A percentile compares a stretch with the other conserved stretches of the same genome.
Conservation (phyloP, 1,140 invertebrate genomes). For the Daktulosphaira vitifoliae region DNA sequence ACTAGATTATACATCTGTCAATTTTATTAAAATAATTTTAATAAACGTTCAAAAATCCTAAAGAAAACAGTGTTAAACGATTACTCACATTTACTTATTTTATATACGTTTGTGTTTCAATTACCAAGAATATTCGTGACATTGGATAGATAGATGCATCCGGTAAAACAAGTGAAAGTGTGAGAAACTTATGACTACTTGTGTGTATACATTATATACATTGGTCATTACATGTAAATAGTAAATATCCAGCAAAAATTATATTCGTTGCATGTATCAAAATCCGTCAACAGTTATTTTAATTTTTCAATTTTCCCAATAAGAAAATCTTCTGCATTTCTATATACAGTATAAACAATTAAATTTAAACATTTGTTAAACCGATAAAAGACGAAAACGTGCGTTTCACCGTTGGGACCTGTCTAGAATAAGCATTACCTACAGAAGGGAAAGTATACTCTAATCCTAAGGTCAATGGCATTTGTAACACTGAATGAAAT, state of each 20-base stretch:
- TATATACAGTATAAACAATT: too few species aligned
- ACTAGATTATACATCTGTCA: too few species aligned
- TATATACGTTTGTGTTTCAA: constrained; percentile 8
- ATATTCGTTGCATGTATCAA: too few species aligned
- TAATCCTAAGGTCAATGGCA: constrained; percentile 31
- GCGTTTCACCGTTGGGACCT: constrained; percentile 29
- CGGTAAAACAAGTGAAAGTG: constrained; percentile 30
- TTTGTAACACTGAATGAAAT: constrained; percentile 12
- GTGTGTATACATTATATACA: too few species aligned
- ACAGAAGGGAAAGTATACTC: constrained; percentile 31
- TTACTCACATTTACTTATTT: too few species aligned
- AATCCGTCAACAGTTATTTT: neutral
- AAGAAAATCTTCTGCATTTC: neutral
- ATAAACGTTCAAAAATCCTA: too few species aligned
- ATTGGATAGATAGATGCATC: constrained; percentile 13
- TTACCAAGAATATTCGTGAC: constrained; percentile 19
- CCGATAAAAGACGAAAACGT: neutral
- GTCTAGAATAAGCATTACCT: constrained; percentile 29
- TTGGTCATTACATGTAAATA: constrained; percentile 12
- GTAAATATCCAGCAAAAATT: constrained; percentile 8
- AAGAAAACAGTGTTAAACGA: too few species aligned
- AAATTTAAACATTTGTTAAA: neutral
- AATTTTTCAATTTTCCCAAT: neutral
- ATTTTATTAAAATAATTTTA: too few species aligned
- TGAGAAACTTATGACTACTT: constrained; percentile 16